A percentile compares a stretch with the other conserved stretches of the same genome.
Conservation (phyloP, 2,797 vertebrate species). For the Chanos chanos region DNA sequence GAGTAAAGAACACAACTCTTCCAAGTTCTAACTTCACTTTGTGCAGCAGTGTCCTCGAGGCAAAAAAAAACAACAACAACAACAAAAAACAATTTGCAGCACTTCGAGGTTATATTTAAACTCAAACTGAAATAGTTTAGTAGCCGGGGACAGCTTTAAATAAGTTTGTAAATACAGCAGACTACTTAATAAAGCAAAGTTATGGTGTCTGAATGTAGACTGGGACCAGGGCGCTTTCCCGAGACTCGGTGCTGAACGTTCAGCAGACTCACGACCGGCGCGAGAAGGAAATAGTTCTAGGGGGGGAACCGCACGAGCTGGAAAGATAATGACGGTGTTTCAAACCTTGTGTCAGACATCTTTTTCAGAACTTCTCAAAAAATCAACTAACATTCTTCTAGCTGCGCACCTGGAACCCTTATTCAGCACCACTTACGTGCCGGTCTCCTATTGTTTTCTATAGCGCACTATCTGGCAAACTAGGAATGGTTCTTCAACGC, state of each 20-base stretch:
- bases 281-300: conserved; percentile 67
- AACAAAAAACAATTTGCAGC: no score
- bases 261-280: conserved; percentile 50
- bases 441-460: conserved; percentile 63
- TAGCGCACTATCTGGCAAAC: conserved; percentile 49
- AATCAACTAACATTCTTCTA: conserved; percentile 29
- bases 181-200: neutral
- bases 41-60: no score
- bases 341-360: neutral
- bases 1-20: no score
- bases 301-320: conserved; percentile 15
- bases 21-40: no score
- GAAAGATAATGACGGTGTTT: conserved; percentile 14
- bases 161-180: conserved; percentile 16
- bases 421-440: conserved; percentile 55
- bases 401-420: conserved; percentile 55
- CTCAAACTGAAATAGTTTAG: no score
- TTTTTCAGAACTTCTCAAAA: conserved; percentile 56
- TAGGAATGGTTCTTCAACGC: conserved; percentile 69
- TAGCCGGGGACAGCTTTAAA: neutral
- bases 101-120: no score
- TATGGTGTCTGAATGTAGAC: neutral
- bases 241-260: conserved; percentile 77
- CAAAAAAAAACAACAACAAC: no score
- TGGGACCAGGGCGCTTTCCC: conserved; percentile 76